These are phyloP conservation scores for Epinephelus fuscoguttatus DNA, from an alignment of 2,113 vertebrate genomes.

Conservation along the genomic window DNA sequence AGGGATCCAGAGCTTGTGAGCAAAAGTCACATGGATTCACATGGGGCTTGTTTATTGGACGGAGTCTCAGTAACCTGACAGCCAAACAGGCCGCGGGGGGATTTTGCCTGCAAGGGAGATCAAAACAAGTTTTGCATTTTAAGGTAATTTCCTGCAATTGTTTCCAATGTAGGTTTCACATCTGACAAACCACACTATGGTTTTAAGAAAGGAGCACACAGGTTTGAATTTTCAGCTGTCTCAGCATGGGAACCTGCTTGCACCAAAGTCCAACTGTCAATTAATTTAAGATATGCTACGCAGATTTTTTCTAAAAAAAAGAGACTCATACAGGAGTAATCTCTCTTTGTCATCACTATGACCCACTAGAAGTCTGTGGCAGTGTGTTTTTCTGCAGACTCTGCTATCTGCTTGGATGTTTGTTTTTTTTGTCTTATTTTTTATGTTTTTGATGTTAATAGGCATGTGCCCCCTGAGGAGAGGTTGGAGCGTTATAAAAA, in stretches of 20 bases:
- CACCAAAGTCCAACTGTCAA: background rate
- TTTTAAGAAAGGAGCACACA: background rate
- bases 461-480: too few relatives aligned
- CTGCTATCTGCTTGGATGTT: too few relatives aligned
- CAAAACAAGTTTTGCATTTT: constrained; percentile 45
- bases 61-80: constrained; percentile 18
- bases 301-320: too few relatives aligned
- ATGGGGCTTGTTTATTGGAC: constrained; percentile 36
- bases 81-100: constrained; percentile 5
- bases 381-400: too few relatives aligned
- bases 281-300: too few relatives aligned
- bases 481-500: too few relatives aligned
- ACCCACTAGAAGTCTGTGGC: too few relatives aligned
- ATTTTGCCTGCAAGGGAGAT: background rate
- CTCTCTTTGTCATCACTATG: too few relatives aligned
- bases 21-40: constrained; percentile 4
- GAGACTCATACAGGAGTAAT: too few relatives aligned
- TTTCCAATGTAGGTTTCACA: constrained; percentile 21
- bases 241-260: background rate
- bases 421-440: too few relatives aligned
- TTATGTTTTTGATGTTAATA: too few relatives aligned
- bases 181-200: background rate
- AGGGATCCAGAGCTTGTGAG: background rate
- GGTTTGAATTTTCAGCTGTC: constrained; percentile 1
- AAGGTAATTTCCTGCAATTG: constrained; percentile 14